Evolutionary conservation across 1,140 invertebrate genomes (phyloP).

Genomic region (Nasonia giraulti): DNA sequence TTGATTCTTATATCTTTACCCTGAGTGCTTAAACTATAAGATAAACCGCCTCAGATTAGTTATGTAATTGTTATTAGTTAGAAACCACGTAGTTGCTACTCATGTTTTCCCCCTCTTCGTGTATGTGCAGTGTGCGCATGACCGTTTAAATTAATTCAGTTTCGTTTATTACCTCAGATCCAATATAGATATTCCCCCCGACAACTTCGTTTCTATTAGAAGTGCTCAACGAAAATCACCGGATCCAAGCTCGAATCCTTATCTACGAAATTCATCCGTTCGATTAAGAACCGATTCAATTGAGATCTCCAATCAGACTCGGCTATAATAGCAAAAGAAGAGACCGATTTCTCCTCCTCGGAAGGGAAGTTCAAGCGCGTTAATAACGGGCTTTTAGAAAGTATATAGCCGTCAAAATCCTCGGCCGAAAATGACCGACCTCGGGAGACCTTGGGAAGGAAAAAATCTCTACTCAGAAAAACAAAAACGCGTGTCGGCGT

Average conservation of each 20-base stretch:
- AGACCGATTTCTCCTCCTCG: not conserved
- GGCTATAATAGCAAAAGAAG: not conserved
- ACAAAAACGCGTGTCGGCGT: conserved; percentile 42
- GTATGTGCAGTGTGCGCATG: not conserved
- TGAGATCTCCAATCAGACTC: conserved; percentile 16
- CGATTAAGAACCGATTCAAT: not conserved
- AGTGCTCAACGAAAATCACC: too few species aligned
- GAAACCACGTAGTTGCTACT: conserved; percentile 16
- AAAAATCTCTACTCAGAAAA: conserved; percentile 42
- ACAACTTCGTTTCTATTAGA: not conserved
- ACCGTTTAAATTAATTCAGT: conserved; percentile 12
- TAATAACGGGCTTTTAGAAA: conserved; percentile 41
- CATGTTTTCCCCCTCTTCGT: not conserved
- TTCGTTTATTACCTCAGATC: not conserved
- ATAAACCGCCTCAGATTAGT: conserved; percentile 6
- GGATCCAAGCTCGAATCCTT: not conserved
- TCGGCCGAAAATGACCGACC: conserved; percentile 20
- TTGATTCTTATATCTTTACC: not conserved
- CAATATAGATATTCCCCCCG: not conserved
- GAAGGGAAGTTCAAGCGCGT: not conserved
- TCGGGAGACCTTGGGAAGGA: conserved; percentile 44
- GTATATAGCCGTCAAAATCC: conserved; percentile 20
- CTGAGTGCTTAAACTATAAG: conserved; percentile 9
- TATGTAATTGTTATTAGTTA: conserved; percentile 30
- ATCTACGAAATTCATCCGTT: conserved; percentile 5